These are phyloP conservation scores for Oceanodroma tethys DNA, from an alignment of 2,113 vertebrate species.

Conservation along the genomic window DNA sequence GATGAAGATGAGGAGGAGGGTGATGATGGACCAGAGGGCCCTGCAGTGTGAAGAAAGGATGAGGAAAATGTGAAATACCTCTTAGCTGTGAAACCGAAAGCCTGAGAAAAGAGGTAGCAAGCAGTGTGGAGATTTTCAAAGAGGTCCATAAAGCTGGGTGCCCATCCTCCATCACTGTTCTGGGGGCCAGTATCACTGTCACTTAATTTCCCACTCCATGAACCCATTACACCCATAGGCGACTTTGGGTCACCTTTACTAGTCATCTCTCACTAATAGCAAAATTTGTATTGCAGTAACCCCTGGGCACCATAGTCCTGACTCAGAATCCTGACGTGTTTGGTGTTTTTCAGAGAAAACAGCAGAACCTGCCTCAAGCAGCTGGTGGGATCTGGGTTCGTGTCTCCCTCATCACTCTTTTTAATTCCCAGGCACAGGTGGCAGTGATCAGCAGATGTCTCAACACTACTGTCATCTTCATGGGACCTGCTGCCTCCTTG, in stretches of 20 bases:
- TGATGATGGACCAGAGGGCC: background rate
- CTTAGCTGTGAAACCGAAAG: background rate
- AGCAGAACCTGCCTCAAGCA: background rate
- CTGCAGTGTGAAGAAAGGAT: accelerated
- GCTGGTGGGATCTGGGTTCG: background rate
- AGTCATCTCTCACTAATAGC: background rate
- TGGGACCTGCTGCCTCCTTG: background rate
- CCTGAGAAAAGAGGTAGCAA: background rate
- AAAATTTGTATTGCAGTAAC: background rate
- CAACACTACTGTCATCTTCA: background rate
- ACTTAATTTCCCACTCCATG: background rate
- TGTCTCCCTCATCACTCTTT: background rate
- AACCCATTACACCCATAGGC: background rate
- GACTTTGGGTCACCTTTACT: background rate
- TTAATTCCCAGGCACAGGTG: background rate
- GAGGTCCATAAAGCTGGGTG: accelerated
- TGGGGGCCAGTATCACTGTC: background rate
- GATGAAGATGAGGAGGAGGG: background rate
- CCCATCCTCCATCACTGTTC: background rate
- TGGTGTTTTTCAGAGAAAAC: background rate
- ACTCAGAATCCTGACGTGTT: background rate
- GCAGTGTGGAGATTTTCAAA: background rate
- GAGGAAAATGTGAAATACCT: background rate
- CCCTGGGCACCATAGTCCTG: background rate
- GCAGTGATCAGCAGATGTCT: background rate